A percentile compares a stretch with the other conserved stretches of the same genome.
Conservation (phyloP, 2,888 invertebrate species). For the Reticulitermes lucifugus region DNA sequence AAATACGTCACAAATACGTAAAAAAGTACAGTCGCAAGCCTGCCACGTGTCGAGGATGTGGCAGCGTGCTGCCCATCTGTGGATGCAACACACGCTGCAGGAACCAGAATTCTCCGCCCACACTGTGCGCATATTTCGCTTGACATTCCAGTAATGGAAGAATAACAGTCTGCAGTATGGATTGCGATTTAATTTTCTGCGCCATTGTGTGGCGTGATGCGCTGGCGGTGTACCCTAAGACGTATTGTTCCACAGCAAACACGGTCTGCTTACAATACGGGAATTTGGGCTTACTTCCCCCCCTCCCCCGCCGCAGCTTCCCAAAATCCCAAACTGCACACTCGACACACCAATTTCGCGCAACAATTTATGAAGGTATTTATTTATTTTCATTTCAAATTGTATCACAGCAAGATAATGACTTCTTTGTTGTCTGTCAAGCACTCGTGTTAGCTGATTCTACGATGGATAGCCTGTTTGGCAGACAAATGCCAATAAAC, state of each 20-base stretch:
- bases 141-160: constrained; percentile 7
- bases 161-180: neutral
- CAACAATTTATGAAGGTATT: neutral
- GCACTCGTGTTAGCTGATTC: neutral
- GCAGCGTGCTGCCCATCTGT: too few species aligned
- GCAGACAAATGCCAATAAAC: too few species aligned
- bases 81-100: too few species aligned
- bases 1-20: too few species aligned
- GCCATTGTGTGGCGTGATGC: neutral
- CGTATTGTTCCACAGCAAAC: neutral
- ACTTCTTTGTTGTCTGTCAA: neutral
- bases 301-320: too few species aligned
- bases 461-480: neutral
- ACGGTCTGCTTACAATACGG: neutral
- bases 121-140: neutral
- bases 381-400: constrained; percentile 14
- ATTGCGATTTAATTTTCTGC: constrained; percentile 22
- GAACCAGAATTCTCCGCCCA: neutral
- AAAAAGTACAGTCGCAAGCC: too few species aligned
- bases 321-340: neutral
- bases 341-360: neutral
- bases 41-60: too few species aligned
- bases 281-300: neutral
- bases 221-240: neutral
- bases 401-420: neutral